Evolutionary conservation across 2,888 invertebrate species (phyloP), one percentile per base, ranked within the genome.

Genomic region (Cataglyphis rosenhaueri): DNA sequence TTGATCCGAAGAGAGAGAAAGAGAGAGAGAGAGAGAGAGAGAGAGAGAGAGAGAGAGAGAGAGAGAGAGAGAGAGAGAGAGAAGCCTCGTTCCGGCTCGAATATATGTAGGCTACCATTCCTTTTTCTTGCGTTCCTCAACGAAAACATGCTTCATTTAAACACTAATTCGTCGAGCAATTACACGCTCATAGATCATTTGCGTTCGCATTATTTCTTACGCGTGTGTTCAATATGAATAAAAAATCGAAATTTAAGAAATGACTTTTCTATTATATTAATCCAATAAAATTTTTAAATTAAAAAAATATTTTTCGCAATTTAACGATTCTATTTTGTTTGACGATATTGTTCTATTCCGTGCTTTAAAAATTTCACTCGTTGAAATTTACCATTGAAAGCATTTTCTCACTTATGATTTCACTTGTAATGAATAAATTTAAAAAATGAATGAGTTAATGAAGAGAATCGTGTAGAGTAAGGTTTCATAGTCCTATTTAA

Each of bases 1-100:
- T 92, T 93, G 92, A 94, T 93, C 92, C 91, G 89, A 91, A 8
- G 4, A 44, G 12, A 48, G 44, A 44, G 15, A 44, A 8, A n/a
- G 8, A 48, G 48, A n/a, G 8, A 48, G 18, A 48, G 8, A 52
- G 52, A 48, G n/a, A 48, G 0, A 48, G 48, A n/a, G 8, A 48
- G 18, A 48, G 8, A 52, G 18, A 48, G n/a, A 52, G 52, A 52
- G n/a, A 52, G 8, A 52, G 18, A 48, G 8, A 52, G 52, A 48
- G n/a, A 48, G 0, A 48, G 48, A n/a, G 8, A 48, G 18, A 48
- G 8, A 52, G 18, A 48, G n/a, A 52, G 52, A 52, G n/a, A 52
- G 8, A 52, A 92, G 92, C 91, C 92, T 91, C 92, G 89, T 92
- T 92, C 86, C 88, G 84, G 52, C 66, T 83, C 83, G 71, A 71